A percentile compares a stretch with the other conserved stretches of the same genome.
phyloP scores from a whole-genome alignment of 2,888 invertebrate genomes.

The Anarsia innoxiella region DNA sequence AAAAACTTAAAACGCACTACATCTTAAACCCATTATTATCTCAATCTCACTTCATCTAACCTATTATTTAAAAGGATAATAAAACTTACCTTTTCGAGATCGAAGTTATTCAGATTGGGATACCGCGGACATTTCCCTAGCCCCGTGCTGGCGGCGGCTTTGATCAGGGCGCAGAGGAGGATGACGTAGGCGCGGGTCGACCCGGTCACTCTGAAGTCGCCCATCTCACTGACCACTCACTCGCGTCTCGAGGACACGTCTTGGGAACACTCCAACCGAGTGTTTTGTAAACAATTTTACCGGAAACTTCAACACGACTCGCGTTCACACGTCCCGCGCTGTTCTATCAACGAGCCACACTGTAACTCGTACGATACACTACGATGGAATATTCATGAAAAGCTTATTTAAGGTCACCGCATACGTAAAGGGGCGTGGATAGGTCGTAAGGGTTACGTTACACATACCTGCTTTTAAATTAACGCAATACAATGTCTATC shows the following conservation, averaged over 20 bases:
- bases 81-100: constrained; percentile 77
- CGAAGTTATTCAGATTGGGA: constrained; percentile 78
- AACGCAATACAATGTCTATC: no score
- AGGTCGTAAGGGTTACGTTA: constrained; percentile 7
- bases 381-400: constrained; percentile 18
- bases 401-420: constrained; percentile 15
- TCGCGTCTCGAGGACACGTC: neutral
- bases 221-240: constrained; percentile 39
- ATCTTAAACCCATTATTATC: no score
- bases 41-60: no score
- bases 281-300: constrained; percentile 7
- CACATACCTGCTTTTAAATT: no score
- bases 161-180: constrained; percentile 35
- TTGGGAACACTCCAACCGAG: neutral
- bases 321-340: neutral
- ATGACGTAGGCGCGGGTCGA: constrained; percentile 33
- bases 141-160: constrained; percentile 58
- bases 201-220: constrained; percentile 44
- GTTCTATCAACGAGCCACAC: no score
- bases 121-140: constrained; percentile 82
- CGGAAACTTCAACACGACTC: neutral
- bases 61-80: no score
- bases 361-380: constrained; percentile 19
- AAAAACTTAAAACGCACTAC: no score
- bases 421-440: constrained; percentile 17